Conservation (phyloP, 2,888 invertebrate species). For the Ommatoiulus sabulosus region DNA sequence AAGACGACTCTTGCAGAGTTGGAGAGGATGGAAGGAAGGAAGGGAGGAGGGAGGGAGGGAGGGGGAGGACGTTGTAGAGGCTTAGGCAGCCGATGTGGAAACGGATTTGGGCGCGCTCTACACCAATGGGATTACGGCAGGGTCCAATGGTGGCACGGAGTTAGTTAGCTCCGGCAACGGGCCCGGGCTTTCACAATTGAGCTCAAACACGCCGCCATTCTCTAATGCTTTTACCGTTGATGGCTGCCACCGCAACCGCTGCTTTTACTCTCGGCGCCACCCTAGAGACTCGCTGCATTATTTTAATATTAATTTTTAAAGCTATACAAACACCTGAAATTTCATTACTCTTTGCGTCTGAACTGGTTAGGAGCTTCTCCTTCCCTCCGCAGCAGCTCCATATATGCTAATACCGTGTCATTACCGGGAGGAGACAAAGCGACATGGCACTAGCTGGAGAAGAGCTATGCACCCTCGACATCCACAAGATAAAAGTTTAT, state of each 20-base stretch:
- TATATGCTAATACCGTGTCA: too few relatives aligned
- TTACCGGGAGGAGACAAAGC: too few relatives aligned
- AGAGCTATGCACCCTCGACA: not conserved
- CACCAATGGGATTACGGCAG: slow-evolving; percentile 47
- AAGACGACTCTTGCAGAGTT: not conserved
- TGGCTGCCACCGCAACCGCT: slow-evolving; percentile 48
- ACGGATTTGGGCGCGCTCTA: not conserved
- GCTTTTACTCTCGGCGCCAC: slow-evolving; percentile 39
- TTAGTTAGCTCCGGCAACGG: not conserved
- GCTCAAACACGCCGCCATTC: not conserved
- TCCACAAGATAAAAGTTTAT: slow-evolving; percentile 57
- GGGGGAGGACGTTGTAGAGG: not conserved
- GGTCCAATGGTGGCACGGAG: not conserved
- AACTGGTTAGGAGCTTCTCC: not conserved
- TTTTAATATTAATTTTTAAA: slow-evolving; percentile 61
- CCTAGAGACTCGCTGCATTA: slow-evolving; percentile 60
- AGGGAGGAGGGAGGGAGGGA: not conserved
- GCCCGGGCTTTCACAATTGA: not conserved
- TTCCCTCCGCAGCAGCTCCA: too few relatives aligned
- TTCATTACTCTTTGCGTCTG: slow-evolving; percentile 57
- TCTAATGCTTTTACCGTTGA: slow-evolving; percentile 47
- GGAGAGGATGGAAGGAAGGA: too few relatives aligned
- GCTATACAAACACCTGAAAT: slow-evolving; percentile 60
- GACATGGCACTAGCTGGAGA: not conserved
- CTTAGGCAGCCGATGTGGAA: not conserved